A percentile compares a stretch with the other conserved stretches of the same genome.
Conservation (phyloP, 2,888 invertebrate genomes). For the Biston stratarius region DNA sequence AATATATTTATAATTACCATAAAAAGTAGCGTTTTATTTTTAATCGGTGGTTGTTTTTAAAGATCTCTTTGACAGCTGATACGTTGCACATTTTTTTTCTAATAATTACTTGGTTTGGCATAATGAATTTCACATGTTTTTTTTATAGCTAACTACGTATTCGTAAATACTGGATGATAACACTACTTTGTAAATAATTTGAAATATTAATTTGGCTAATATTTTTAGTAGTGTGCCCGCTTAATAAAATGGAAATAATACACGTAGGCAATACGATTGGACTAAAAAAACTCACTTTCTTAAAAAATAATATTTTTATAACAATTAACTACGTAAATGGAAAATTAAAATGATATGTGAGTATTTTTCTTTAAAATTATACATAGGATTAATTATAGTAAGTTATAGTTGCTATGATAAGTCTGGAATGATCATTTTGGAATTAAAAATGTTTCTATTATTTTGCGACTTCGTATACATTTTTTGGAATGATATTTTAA, state of each 20-base stretch:
- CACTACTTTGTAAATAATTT: slow-evolving; percentile 18
- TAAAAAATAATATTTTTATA: slow-evolving; percentile 9
- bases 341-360: slow-evolving; percentile 63
- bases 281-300: slow-evolving; percentile 23
- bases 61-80: slow-evolving; percentile 19
- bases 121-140: slow-evolving; percentile 56
- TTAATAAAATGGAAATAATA: background rate
- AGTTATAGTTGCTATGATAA: no score
- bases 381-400: background rate
- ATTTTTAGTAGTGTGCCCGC: background rate
- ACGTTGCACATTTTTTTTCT: background rate
- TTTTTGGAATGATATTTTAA: slow-evolving; percentile 63
- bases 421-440: slow-evolving; percentile 41
- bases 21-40: background rate
- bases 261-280: background rate
- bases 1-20: background rate
- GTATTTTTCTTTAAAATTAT: slow-evolving; percentile 53
- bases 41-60: slow-evolving; percentile 22
- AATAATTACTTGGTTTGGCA: slow-evolving; percentile 54
- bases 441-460: slow-evolving; percentile 34
- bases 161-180: background rate
- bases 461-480: slow-evolving; percentile 8
- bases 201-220: background rate
- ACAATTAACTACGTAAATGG: slow-evolving; percentile 32
- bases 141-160: background rate